A percentile compares a stretch with the other conserved stretches of the same genome.
Conservation (phyloP, 2,888 invertebrate species). For the Parascotia fuliginaria region DNA sequence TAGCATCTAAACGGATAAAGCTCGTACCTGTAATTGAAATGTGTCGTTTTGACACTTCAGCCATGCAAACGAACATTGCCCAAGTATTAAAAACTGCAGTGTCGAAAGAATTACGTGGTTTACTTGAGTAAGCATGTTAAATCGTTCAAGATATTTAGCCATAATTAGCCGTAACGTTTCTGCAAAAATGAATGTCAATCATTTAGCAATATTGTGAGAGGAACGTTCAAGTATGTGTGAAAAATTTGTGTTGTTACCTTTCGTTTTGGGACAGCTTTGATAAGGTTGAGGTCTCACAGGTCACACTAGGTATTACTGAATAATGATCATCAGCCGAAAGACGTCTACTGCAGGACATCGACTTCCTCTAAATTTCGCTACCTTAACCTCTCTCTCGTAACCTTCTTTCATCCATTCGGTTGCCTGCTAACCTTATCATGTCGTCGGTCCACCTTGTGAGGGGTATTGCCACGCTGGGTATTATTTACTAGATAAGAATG, state of each 20-base stretch:
- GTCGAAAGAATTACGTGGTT: conserved; percentile 18
- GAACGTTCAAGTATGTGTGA: neutral
- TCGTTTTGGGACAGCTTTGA: neutral
- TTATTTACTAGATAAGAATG: no score
- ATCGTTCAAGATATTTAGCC: conserved; percentile 5
- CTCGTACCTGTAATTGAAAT: conserved; percentile 68
- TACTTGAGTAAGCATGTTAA: conserved; percentile 4
- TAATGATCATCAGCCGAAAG: no score
- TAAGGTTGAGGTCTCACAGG: neutral
- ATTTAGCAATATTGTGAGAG: conserved; percentile 1
- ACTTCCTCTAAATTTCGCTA: no score
- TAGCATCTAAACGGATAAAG: conserved; percentile 56
- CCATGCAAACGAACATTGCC: conserved; percentile 56
- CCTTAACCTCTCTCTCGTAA: no score
- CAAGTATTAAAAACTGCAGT: conserved; percentile 36
- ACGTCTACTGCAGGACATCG: no score
- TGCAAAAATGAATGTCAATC: conserved; percentile 7
- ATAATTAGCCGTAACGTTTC: conserved; percentile 9
- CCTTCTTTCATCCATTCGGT: no score
- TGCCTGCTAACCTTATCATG: no score
- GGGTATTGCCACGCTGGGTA: no score
- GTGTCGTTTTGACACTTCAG: conserved; percentile 58
- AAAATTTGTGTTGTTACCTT: neutral
- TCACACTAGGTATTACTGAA: no score
- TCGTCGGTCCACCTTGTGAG: no score